Evolutionary conservation across 2,797 vertebrate species (phyloP).

Genomic region (Sebastes cheni): DNA sequence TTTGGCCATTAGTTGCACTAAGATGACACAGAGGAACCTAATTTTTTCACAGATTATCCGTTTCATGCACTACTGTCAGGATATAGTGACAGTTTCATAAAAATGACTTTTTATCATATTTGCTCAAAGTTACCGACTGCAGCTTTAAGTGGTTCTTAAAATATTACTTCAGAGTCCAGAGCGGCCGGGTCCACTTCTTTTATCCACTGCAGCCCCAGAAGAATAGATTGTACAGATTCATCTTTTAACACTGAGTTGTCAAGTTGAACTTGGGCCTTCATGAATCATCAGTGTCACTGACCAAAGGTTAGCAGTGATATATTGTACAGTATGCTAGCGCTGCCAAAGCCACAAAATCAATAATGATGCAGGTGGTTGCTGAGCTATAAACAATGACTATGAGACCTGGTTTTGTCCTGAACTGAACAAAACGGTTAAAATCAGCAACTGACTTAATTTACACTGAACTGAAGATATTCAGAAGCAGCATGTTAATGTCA

Average conservation of each 20-base stretch:
- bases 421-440: neutral
- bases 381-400: neutral
- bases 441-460: neutral
- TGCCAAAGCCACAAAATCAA: neutral
- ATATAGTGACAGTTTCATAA: no score
- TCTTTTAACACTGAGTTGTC: no score
- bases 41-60: no score
- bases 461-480: neutral
- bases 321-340: neutral
- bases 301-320: neutral
- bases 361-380: neutral
- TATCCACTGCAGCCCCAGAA: no score
- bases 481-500: neutral
- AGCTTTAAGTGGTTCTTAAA: neutral
- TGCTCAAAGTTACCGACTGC: no score
- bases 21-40: no score
- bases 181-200: rapidly evolving
- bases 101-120: no score
- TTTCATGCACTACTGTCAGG: no score
- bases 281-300: neutral
- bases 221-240: no score
- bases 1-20: no score
- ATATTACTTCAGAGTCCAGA: neutral
- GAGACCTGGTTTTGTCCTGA: no score
- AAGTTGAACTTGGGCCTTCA: neutral